Evolutionary conservation across 2,888 invertebrate species (phyloP).

Genomic region (Drosophila fungiperda): DNA sequence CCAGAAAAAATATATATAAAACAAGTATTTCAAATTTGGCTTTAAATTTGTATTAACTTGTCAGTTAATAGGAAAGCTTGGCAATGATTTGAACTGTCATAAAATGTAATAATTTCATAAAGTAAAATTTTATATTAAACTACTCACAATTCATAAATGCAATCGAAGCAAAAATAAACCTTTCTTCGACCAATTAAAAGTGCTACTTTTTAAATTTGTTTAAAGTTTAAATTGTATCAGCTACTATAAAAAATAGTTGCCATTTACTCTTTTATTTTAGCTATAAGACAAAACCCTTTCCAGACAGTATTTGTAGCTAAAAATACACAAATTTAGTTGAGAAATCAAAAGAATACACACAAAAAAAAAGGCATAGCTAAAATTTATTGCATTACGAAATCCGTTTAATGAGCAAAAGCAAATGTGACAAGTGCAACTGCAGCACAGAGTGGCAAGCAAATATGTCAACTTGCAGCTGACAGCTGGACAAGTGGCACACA

Average conservation of each 20-base stretch:
- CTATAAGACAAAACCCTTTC: not conserved
- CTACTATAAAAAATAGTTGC: not conserved
- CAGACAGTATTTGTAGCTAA: not conserved
- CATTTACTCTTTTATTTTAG: not conserved
- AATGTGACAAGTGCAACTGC: conserved; percentile 34
- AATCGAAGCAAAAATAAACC: not conserved
- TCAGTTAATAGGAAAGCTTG: not conserved
- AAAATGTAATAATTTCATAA: not conserved
- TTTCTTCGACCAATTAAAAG: not conserved
- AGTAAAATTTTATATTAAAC: not conserved
- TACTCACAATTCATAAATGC: not conserved
- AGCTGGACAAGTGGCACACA: conserved; percentile 33
- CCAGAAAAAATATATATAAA: too few relatives aligned
- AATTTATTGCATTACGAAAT: conserved; percentile 51
- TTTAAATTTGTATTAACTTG: not conserved
- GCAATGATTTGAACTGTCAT: not conserved
- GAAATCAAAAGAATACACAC: too few relatives aligned
- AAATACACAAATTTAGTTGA: not conserved
- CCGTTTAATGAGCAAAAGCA: conserved; percentile 33
- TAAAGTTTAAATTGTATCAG: too few relatives aligned
- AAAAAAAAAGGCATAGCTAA: conserved; percentile 1
- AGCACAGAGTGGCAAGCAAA: conserved; percentile 37
- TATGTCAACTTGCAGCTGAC: conserved; percentile 56
- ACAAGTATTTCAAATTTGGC: too few relatives aligned
- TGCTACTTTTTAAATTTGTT: too few relatives aligned